These are phyloP conservation scores for Scolopax rusticola DNA, from an alignment of 2,797 vertebrate genomes.

Conservation along the genomic window DNA sequence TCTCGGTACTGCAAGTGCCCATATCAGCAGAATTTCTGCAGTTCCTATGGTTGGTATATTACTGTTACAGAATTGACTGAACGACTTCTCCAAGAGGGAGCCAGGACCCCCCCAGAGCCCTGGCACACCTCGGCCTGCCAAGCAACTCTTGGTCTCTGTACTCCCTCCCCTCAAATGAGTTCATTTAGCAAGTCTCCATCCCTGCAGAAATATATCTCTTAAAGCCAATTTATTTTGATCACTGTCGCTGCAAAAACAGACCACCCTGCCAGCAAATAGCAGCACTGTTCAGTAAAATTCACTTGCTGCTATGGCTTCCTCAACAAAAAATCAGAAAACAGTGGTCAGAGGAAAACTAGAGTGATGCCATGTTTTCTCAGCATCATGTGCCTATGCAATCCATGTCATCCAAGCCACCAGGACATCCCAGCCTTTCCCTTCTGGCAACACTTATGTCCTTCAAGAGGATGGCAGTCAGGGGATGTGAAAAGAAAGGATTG, in stretches of 20 bases:
- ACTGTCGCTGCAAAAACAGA: neutral
- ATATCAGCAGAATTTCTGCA: neutral
- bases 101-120: neutral
- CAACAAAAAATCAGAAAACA: neutral
- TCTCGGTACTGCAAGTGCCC: neutral
- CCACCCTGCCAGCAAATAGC: neutral
- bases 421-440: neutral
- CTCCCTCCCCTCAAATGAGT: neutral
- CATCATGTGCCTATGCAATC: neutral
- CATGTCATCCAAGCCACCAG: neutral
- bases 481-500: neutral
- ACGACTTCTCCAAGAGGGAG: neutral
- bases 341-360: neutral
- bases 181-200: fast-evolving
- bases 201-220: neutral
- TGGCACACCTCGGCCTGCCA: fast-evolving
- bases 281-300: neutral
- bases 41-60: neutral
- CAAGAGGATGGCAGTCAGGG: neutral
- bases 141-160: neutral
- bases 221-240: neutral
- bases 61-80: neutral
- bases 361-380: neutral
- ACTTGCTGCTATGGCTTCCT: neutral
- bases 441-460: neutral